A percentile compares a stretch with the other conserved stretches of the same genome.
phyloP scores from a whole-genome alignment of 2,888 invertebrate genomes.

The Heliconius aoede region DNA sequence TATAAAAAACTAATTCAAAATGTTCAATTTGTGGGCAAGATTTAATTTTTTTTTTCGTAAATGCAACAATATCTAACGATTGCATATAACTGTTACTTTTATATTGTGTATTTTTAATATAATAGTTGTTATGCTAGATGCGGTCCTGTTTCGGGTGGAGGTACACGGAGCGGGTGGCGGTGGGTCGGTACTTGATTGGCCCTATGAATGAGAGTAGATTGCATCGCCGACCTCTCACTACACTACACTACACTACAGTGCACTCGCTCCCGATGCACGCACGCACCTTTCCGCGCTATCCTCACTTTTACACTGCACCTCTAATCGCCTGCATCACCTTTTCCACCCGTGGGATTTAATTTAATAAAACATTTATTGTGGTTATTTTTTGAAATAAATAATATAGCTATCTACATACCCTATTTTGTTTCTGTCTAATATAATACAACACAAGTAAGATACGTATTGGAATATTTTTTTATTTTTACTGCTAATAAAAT shows the following conservation, averaged over 20 bases:
- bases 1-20: neutral
- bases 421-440: constrained; percentile 34
- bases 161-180: constrained; percentile 71
- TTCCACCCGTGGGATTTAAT: neutral
- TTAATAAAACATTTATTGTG: neutral
- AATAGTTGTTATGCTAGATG: constrained; percentile 46
- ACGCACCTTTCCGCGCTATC: constrained; percentile 47
- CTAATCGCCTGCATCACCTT: neutral
- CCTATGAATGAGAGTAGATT: constrained; percentile 82
- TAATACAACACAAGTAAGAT: constrained; percentile 40
- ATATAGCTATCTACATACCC: constrained; percentile 25
- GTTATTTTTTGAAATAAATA: constrained; percentile 19
- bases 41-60: neutral
- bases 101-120: constrained; percentile 9
- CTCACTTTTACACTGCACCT: constrained; percentile 32
- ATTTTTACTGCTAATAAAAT: constrained; percentile 49
- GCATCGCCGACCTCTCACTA: constrained; percentile 56
- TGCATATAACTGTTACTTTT: too few species aligned
- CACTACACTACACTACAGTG: neutral
- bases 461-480: constrained; percentile 44
- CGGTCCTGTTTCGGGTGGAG: constrained; percentile 65
- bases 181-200: constrained; percentile 81
- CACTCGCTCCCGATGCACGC: constrained; percentile 55
- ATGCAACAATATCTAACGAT: neutral
- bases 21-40: neutral